Conservation (phyloP, 2,113 vertebrate species). For the Elaphurus davidianus region DNA sequence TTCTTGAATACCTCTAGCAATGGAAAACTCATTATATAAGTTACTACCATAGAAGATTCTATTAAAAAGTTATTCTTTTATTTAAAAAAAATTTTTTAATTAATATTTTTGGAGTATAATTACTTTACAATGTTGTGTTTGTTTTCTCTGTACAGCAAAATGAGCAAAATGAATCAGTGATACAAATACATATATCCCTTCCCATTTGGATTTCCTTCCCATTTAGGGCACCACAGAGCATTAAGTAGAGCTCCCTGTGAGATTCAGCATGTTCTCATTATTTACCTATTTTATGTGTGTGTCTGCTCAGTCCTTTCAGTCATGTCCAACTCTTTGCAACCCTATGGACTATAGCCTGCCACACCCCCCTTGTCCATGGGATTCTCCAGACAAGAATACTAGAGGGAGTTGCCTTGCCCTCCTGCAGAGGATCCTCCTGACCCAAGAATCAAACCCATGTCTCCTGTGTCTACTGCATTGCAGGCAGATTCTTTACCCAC, state of each 20-base stretch:
- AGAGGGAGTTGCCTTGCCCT: not conserved
- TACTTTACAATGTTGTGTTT: not conserved
- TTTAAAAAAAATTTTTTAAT: not conserved
- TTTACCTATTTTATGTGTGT: not conserved
- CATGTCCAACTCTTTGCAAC: not conserved
- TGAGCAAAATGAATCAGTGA: not conserved
- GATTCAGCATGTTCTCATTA: not conserved
- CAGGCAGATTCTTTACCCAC: not conserved
- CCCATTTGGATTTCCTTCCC: not conserved
- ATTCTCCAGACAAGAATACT: not conserved
- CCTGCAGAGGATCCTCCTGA: not conserved
- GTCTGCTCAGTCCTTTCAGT: not conserved
- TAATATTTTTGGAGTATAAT: not conserved
- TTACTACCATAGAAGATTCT: not conserved
- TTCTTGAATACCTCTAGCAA: not conserved
- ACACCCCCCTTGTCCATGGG: rapidly evolving
- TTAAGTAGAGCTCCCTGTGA: not conserved
- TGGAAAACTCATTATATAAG: not conserved
- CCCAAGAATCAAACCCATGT: not conserved
- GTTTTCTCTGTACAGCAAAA: not conserved
- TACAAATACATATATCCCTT: not conserved
- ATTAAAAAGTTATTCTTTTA: not conserved
- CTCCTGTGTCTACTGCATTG: not conserved
- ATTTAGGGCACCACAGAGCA: not conserved
- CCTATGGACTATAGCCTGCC: not conserved